Percentiles rank a stretch among this genome's conserved stretches.
phyloP scores from a whole-genome alignment of 2,888 invertebrate genomes.

The Spilosoma lubricipeda region DNA sequence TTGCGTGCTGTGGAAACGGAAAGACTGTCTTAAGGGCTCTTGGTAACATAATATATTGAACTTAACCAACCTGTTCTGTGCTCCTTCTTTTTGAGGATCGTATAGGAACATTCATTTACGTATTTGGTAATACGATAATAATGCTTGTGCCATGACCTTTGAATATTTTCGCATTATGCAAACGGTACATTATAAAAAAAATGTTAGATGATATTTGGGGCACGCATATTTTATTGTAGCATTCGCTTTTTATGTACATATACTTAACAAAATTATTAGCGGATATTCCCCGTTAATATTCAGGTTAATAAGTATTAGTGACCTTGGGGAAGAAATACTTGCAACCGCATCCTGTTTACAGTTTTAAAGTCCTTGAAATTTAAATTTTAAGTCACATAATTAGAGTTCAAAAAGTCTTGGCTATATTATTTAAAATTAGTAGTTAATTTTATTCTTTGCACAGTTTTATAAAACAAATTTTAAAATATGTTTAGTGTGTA shows the following conservation, averaged over 20 bases:
- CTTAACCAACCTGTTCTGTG: slow-evolving; percentile 16
- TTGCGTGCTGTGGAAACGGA: slow-evolving; percentile 22
- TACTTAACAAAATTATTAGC: background rate
- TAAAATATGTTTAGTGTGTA: background rate
- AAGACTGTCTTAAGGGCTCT: slow-evolving; percentile 25
- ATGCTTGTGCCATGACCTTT: slow-evolving; percentile 14
- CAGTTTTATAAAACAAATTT: background rate
- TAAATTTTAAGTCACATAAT: background rate
- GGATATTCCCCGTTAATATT: background rate
- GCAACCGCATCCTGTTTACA: background rate
- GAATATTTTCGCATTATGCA: slow-evolving; percentile 1
- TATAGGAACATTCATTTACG: slow-evolving; percentile 9
- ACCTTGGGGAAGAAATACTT: background rate
- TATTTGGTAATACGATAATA: slow-evolving; percentile 10
- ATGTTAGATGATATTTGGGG: background rate
- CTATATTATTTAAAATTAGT: background rate
- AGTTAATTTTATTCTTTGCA: background rate
- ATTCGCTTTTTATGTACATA: background rate
- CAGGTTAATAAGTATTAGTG: background rate
- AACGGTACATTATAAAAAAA: background rate
- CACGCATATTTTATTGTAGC: background rate
- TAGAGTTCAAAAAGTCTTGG: background rate
- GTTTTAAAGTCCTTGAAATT: background rate
- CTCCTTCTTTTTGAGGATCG: slow-evolving; percentile 13
- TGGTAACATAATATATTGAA: slow-evolving; percentile 28